Evolutionary conservation across 1,140 invertebrate species (phyloP).

Genomic region (Ips nitidus): DNA sequence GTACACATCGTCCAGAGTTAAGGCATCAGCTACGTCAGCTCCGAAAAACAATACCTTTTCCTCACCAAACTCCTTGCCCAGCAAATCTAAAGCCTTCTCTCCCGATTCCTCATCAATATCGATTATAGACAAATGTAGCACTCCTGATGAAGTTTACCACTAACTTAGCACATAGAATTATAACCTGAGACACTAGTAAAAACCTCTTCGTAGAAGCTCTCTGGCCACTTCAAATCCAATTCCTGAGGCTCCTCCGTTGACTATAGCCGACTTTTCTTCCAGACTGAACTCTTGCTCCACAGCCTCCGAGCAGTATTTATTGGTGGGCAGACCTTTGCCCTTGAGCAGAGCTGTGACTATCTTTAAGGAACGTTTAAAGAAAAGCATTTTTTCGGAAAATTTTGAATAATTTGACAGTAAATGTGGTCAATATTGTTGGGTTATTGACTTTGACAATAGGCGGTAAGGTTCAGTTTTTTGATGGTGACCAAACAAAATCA

Average conservation of each 20-base stretch:
- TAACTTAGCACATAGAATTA: no score
- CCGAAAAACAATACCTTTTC: conserved; percentile 46
- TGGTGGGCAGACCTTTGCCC: background rate
- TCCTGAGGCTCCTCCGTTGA: conserved; percentile 44
- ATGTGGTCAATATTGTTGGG: background rate
- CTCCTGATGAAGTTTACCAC: background rate
- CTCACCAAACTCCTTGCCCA: conserved; percentile 48
- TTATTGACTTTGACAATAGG: no score
- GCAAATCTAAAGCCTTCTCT: conserved; percentile 30
- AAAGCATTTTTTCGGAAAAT: conserved; percentile 10
- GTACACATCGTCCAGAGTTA: conserved; percentile 42
- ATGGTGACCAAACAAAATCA: no score
- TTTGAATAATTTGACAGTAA: background rate
- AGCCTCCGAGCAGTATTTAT: conserved; percentile 10
- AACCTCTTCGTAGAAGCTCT: conserved; percentile 39
- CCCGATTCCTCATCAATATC: conserved; percentile 40
- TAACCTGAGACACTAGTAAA: no score
- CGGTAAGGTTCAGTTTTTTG: no score
- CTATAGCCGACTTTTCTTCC: conserved; percentile 38
- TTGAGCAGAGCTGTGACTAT: background rate
- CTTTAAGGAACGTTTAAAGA: background rate
- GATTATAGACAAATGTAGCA: conserved; percentile 37
- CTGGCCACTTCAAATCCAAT: conserved; percentile 42
- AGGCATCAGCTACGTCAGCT: conserved; percentile 49
- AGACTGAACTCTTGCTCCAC: background rate